Conservation (phyloP, 2,113 vertebrate species). For the Sphyrna mokarran region DNA sequence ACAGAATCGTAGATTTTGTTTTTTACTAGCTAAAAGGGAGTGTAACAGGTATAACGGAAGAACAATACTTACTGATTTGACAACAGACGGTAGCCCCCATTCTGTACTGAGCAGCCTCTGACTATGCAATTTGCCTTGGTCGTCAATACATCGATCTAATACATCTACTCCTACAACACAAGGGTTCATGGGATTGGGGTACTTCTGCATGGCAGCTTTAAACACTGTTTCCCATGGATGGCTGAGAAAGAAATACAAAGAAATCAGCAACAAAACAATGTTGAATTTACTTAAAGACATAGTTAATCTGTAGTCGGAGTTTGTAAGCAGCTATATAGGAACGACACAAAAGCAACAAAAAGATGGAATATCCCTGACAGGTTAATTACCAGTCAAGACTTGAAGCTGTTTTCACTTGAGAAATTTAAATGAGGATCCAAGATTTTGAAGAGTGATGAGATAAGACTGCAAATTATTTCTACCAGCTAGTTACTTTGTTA, state of each 20-base stretch:
- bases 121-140: constrained; percentile 78
- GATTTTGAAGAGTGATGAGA: too few relatives aligned
- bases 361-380: too few relatives aligned
- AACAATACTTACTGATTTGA: constrained; percentile 72
- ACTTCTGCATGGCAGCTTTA: constrained; percentile 95
- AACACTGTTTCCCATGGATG: constrained; percentile 96
- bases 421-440: too few relatives aligned
- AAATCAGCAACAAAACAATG: not conserved
- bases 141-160: constrained; percentile 71
- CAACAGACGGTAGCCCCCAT: constrained; percentile 93
- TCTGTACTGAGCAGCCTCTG: constrained; percentile 87
- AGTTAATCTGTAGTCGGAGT: too few relatives aligned
- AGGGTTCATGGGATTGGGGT: constrained; percentile 96
- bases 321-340: too few relatives aligned
- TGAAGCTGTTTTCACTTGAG: too few relatives aligned
- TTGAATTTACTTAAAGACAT: not conserved
- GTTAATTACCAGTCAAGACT: too few relatives aligned
- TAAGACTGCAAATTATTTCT: too few relatives aligned
- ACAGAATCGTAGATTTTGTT: constrained; percentile 30
- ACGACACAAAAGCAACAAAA: too few relatives aligned
- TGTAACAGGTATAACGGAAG: not conserved
- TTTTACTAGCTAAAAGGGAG: not conserved
- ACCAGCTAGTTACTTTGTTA: too few relatives aligned
- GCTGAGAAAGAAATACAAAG: constrained; percentile 50
- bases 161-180: constrained; percentile 91